Base-by-base conservation (phyloP, 2,888 invertebrate genomes). In the Allygus modestus region DNA sequence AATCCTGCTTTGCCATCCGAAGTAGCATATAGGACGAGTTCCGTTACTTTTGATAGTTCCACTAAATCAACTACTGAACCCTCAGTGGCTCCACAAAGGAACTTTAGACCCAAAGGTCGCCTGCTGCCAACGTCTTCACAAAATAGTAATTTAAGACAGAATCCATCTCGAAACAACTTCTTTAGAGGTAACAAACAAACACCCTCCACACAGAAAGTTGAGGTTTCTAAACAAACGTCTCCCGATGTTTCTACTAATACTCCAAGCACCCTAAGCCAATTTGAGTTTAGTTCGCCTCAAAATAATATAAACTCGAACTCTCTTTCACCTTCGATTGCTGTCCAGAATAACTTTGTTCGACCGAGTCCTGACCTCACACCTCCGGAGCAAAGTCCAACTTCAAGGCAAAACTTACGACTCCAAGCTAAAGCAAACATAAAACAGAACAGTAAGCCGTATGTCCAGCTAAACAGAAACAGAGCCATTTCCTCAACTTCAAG, bases 361-460 rank as follows among this genome's bases (percentile, higher is more conserved):
- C 77, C 82, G 9, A 75, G 82, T 46, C 69, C 71, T 46, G 54
- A 65, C n/a, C 82, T 54, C 23, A 77, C 41, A 69, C 79, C 84
- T 31, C 69, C 61, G 12, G 81, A 79, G 28, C 46, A 37, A 46
- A 77, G 28, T 41, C 37, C 37, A 11, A 41, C 20, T 9, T 37
- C 71, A 37, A 71, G 37, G 9, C 71, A 71, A 20, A 71, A 37
- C 0, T 5, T 20, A 41, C 33, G 71, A 28, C 11, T 31, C 12
- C 28, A 73, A 20, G 37, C 31, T 58, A 28, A 51, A 26, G 54
- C 51, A n/a, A 28, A 23, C 5, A 31, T 28, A 26, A 28, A 51
- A 7, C 33, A n/a, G 7, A 79, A 79, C 20, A 54, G 71, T 23
- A 85, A 85, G 51, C 23, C 23, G 7, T 79, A 83, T n/a, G 71